Base-by-base conservation (phyloP, 2,888 invertebrate genomes). In the Melinaea marsaeus region DNA sequence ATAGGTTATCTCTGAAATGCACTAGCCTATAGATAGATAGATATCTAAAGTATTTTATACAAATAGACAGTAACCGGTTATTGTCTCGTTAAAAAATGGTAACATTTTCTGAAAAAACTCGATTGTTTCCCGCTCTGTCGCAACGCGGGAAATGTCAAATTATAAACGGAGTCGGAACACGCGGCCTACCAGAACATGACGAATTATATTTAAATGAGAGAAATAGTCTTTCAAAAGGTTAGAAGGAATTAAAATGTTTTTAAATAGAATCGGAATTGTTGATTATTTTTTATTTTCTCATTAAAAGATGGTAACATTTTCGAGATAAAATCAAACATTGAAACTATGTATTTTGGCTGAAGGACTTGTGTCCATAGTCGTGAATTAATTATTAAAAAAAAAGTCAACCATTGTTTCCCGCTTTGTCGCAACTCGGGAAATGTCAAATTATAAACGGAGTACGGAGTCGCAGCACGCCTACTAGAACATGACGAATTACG, bases 401-500 rank as follows among this genome's bases (percentile, higher is more conserved):
- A 22, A 22, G 22, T 22, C 22, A 22, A 22, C 22, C 22, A 51
- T 63, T 54, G 51, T 81, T 86, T 84, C 83, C 83, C 83, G 84
- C 82, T 80, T 74, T 66, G 68, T 79, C 80, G 79, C 81, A 80
- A 79, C 74, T 81, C 87, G 89, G 88, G 89, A 89, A 88, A 85
- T 84, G 82, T 87, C 87, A 86, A 90, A 89, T 89, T 88, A 89
- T 81, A 85, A 83, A 83, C 82, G 85, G 87, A 85, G 84, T 86
- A 87, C 81, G 79, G 85, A 83, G 81, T 80, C 75, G 84, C 88
- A 85, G 22, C 22, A 22, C 22, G 83, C 86, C 87, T 86, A 90
- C 80, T 88, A 89, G 88, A 90, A 90, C 90, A 90, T 88, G 86
- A 89, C 90, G 90, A 90, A 90, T 89, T 88, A 89, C 82, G 84